Evolutionary conservation across 2,888 invertebrate species (phyloP).

Genomic region (Mythimna loreyi): DNA sequence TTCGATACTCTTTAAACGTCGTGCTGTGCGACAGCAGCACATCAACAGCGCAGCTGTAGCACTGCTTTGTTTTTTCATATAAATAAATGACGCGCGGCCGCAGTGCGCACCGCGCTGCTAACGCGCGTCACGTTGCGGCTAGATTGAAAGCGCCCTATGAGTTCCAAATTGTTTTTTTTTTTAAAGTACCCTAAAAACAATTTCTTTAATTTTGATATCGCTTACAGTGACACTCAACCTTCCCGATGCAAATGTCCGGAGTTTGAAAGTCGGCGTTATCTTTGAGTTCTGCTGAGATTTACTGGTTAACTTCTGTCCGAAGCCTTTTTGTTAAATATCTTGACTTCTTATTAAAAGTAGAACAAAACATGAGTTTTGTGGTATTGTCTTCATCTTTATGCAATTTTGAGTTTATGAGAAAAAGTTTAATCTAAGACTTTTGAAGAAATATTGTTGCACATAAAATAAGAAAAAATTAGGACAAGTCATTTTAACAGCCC

Average conservation of each 20-base stretch:
- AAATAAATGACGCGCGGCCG: no score
- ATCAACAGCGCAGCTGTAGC: no score
- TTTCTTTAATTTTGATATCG: background rate
- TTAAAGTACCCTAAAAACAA: no score
- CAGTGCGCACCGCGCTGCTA: no score
- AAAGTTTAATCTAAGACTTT: background rate
- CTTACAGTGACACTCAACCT: conserved; percentile 39
- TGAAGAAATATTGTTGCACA: background rate
- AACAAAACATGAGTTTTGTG: conserved; percentile 38
- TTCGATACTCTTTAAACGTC: no score
- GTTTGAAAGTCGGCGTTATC: conserved; percentile 67
- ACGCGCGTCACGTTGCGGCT: no score
- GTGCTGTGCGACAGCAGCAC: no score
- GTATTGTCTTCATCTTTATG: conserved; percentile 44
- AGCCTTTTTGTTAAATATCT: conserved; percentile 58
- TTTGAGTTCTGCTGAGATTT: conserved; percentile 68
- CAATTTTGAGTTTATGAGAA: conserved; percentile 14
- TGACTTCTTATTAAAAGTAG: conserved; percentile 53
- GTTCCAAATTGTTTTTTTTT: no score
- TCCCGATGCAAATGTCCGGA: conserved; percentile 66
- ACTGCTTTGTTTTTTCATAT: no score
- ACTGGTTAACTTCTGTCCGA: conserved; percentile 61
- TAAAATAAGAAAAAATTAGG: background rate
- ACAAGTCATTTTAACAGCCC: no score
- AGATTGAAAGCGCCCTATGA: no score